These are phyloP conservation scores for Melanostigma gelatinosum DNA, from an alignment of 2,113 vertebrate genomes.

Conservation along the genomic window DNA sequence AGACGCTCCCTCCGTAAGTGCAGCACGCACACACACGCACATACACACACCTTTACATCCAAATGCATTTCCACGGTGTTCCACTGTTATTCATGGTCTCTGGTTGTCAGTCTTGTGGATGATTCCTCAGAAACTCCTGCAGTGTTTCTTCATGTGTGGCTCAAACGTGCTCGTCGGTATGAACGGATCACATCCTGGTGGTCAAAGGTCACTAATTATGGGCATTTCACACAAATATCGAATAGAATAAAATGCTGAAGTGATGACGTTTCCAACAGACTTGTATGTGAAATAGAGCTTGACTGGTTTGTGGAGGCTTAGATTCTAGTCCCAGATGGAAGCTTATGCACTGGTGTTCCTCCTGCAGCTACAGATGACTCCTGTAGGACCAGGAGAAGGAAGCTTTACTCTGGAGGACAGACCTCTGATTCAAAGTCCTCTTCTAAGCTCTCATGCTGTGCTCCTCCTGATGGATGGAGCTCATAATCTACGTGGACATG, in stretches of 20 bases:
- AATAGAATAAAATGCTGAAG: background rate
- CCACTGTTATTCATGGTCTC: background rate
- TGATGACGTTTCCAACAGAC: no score
- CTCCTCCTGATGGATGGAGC: no score
- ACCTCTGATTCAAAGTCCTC: no score
- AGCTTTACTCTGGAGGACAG: no score
- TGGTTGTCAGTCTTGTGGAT: background rate
- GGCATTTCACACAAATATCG: background rate
- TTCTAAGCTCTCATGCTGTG: no score
- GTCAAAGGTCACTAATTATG: background rate
- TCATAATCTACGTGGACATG: no score
- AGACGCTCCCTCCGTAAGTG: conserved; percentile 91
- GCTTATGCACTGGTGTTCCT: no score
- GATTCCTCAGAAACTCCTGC: background rate
- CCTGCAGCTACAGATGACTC: no score
- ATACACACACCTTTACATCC: background rate
- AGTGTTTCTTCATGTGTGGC: no score
- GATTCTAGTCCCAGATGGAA: background rate
- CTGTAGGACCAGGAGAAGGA: no score
- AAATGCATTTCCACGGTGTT: background rate
- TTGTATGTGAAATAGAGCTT: background rate
- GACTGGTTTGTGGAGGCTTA: background rate
- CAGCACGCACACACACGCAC: background rate
- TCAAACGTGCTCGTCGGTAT: no score
- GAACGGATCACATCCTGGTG: background rate